phyloP scores from a whole-genome alignment of 2,113 vertebrate genomes.

The Vanacampus margaritifer region DNA sequence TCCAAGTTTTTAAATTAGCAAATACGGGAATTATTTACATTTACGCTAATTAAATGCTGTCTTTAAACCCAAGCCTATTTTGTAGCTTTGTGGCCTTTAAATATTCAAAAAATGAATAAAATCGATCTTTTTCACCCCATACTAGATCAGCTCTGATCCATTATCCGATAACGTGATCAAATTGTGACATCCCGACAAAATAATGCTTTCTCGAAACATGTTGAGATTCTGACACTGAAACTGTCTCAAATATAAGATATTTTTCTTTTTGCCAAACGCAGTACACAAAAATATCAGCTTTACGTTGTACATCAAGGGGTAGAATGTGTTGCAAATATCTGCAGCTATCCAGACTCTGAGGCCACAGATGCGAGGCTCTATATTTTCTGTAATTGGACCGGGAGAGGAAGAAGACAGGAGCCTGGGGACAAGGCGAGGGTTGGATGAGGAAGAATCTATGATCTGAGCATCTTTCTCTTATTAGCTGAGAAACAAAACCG shows the following conservation, averaged over 20 bases:
- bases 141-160: too few relatives aligned
- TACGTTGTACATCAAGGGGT: conserved; percentile 28
- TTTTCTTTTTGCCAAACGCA: conserved; percentile 42
- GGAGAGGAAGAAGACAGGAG: conserved; percentile 39
- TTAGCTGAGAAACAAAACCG: conserved; percentile 41
- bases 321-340: conserved; percentile 41
- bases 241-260: conserved; percentile 3
- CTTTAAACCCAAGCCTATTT: too few relatives aligned
- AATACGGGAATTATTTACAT: too few relatives aligned
- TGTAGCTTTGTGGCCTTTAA: too few relatives aligned
- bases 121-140: too few relatives aligned
- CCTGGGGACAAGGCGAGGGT: conserved; percentile 41
- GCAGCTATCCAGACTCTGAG: conserved; percentile 44
- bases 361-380: conserved; percentile 30
- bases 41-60: too few relatives aligned
- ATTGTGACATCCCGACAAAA: too few relatives aligned
- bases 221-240: neutral
- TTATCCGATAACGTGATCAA: too few relatives aligned
- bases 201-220: neutral
- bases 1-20: too few relatives aligned
- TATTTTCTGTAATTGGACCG: conserved; percentile 58
- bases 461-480: conserved; percentile 44
- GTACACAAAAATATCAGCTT: conserved; percentile 24
- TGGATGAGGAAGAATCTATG: conserved; percentile 52
- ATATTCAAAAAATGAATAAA: too few relatives aligned